These are phyloP conservation scores for rat (Rattus norvegicus) DNA, from an alignment of 2,113 vertebrate genomes.

Conservation along the genomic window GRCr8 NC_086032.1:40834501-40835000, in stretches of 20 bases:
- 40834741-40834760: conserved; percentile 70
- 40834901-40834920: conserved; percentile 65
- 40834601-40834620: not conserved
- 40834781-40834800: conserved; percentile 42
- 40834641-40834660: conserved; percentile 54
- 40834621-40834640: conserved; percentile 10
- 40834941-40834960: conserved; percentile 75
- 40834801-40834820: conserved; percentile 41
- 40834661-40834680: not conserved
- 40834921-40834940: conserved; percentile 74
- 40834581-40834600: not conserved
- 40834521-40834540: not conserved
- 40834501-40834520: not conserved
- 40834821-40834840: conserved; percentile 57
- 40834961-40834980: conserved; percentile 70
- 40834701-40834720: not conserved
- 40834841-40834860: conserved; percentile 8
- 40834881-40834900: conserved; percentile 9
- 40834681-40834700: conserved; percentile 23
- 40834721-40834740: conserved; percentile 17
- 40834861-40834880: conserved; percentile 6
- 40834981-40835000: conserved; percentile 73
- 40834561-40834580: not conserved
- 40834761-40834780: conserved; percentile 37
- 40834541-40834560: not conserved